These are phyloP conservation scores for Leucophenga maculata DNA, from an alignment of 2,888 invertebrate genomes.

Conservation along the genomic window DNA sequence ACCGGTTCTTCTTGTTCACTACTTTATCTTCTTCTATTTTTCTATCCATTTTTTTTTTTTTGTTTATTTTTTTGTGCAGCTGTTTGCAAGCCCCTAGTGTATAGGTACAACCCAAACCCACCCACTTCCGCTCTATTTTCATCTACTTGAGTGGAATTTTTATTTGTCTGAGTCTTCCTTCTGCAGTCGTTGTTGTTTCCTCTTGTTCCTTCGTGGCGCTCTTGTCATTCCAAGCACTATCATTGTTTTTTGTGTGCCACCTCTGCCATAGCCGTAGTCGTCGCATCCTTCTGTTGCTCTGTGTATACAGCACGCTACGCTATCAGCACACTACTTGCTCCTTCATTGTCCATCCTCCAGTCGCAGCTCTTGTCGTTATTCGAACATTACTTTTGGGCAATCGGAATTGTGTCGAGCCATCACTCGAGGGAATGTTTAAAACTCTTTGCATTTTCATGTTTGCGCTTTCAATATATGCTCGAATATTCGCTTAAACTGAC, in stretches of 20 bases:
- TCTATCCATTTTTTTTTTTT: constrained; percentile 3
- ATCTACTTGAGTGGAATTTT: constrained; percentile 62
- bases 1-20: constrained; percentile 41
- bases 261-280: neutral
- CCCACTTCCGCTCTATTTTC: constrained; percentile 60
- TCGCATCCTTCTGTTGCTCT: no score
- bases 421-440: constrained; percentile 39
- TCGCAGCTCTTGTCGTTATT: constrained; percentile 12
- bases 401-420: constrained; percentile 45
- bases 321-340: constrained; percentile 20
- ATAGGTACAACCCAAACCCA: constrained; percentile 32
- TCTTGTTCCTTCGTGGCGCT: neutral
- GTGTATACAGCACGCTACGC: constrained; percentile 16
- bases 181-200: constrained; percentile 15
- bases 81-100: neutral
- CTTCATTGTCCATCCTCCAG: neutral
- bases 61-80: constrained; percentile 27
- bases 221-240: no score
- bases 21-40: constrained; percentile 14
- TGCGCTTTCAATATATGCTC: neutral
- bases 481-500: neutral
- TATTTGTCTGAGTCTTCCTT: constrained; percentile 50
- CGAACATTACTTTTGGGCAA: constrained; percentile 56
- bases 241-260: constrained; percentile 7
- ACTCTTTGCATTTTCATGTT: neutral